Evolutionary conservation across 1,140 invertebrate species (phyloP).

Genomic region (Neuroterus valhalla): DNA sequence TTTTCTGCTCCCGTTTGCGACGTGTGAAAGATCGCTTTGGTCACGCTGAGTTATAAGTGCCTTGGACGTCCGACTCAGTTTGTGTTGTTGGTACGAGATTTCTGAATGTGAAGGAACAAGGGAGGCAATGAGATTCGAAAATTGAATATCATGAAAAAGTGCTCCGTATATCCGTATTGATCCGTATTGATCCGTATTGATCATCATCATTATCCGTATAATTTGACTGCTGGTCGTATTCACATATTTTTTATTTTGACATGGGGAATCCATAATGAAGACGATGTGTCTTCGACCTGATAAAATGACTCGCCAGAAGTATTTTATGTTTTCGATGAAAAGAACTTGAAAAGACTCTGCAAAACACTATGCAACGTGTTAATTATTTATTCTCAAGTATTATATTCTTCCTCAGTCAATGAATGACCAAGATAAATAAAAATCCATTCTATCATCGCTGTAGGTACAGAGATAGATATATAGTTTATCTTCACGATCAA

Average conservation of each 20-base stretch:
- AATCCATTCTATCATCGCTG: constrained; percentile 37
- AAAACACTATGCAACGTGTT: background rate
- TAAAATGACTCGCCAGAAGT: background rate
- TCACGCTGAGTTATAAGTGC: constrained; percentile 6
- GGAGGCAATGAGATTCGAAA: background rate
- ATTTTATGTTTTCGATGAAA: background rate
- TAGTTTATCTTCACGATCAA: too few species aligned
- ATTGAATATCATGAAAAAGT: background rate
- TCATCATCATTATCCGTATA: constrained; percentile 20
- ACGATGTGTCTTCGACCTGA: background rate
- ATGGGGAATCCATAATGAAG: background rate
- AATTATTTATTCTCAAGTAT: too few species aligned
- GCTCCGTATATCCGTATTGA: too few species aligned
- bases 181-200: too few species aligned
- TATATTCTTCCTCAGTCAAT: too few species aligned
- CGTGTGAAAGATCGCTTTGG: constrained; percentile 27
- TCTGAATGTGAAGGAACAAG: background rate
- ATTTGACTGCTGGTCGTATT: background rate
- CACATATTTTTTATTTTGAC: background rate
- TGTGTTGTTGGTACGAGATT: too few species aligned
- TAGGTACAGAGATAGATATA: constrained; percentile 41
- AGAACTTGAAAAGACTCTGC: background rate
- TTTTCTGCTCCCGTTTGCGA: constrained; percentile 22
- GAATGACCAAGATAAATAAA: too few species aligned
- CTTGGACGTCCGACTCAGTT: background rate